Conservation (phyloP, 1,140 invertebrate genomes). For the Bilobella aurantiaca region DNA sequence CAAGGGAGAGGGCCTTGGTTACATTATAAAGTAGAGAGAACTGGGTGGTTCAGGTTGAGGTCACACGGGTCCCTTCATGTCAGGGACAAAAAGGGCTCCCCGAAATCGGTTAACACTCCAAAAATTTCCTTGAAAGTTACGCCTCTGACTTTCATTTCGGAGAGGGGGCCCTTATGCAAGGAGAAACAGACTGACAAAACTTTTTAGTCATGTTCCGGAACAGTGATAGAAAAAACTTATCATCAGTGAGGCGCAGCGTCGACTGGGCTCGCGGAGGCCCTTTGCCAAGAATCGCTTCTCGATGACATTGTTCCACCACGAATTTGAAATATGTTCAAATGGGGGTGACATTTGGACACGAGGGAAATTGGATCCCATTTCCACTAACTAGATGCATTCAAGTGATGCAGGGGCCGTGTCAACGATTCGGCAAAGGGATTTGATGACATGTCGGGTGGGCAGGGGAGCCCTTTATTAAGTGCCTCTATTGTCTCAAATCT, state of each 20-base stretch:
- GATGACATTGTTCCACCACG: background rate
- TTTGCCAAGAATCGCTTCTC: background rate
- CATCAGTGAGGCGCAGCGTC: background rate
- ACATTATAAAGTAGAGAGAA: no score
- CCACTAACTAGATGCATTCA: slow-evolving; percentile 10
- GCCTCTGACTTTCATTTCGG: background rate
- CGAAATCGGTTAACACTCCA: background rate
- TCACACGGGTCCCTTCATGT: background rate
- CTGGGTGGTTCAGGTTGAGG: background rate
- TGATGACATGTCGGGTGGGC: background rate
- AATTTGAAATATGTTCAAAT: background rate
- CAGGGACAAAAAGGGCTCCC: background rate
- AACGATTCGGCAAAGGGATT: background rate
- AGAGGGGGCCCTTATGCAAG: background rate
- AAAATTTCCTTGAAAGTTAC: background rate
- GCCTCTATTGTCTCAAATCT: no score
- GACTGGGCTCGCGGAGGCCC: no score
- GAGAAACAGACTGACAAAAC: slow-evolving; percentile 22
- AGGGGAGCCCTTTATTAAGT: background rate
- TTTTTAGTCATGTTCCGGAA: slow-evolving; percentile 33
- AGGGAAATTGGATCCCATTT: background rate
- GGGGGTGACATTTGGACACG: background rate
- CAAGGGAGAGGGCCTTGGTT: no score
- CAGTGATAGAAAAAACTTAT: slow-evolving; percentile 20
- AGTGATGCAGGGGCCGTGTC: background rate